Base-by-base conservation (phyloP, 2,797 vertebrate genomes). In the Melanotaenia maccullochi region DNA sequence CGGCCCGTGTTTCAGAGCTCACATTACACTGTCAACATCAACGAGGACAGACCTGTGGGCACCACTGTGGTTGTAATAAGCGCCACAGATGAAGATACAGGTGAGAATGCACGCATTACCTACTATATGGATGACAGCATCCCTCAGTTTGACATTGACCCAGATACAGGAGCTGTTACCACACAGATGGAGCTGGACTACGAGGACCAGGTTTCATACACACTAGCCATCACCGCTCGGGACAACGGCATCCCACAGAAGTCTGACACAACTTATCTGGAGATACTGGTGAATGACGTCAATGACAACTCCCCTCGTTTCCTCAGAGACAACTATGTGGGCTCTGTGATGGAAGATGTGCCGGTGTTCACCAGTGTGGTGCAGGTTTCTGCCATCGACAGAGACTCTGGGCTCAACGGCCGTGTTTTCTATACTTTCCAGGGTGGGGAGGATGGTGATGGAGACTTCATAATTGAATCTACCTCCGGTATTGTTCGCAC, bases 111-210 rank as follows among this genome's bases (percentile, higher is more conserved):
- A 0, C 96, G 95, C 22, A 99, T 99, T 82, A 97, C 96, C 24
- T 99, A 99, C 78, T 92, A 97, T 16, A 98, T 99, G 97, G 98
- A 99, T 33, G 98, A 99, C 87, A 98, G 96, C 92, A 96, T 98
- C 73, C 97, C 97, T n/a, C 97, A 99, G 93, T 99, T 99, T 83
- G 91, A 92, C 74, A 99, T 99, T 0, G 93, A 97, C 1, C 14
- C 94, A 0, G 96, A 98, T 82, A 95, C 95, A 0, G 98, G 98
- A 0, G 97, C 97, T 0, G 96, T 99, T 78, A 97, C 97, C 62
- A 99, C 97, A 0, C 96, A 96, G 86, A 97, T 95, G 85, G 97
- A 97, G 84, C 92, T 99, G 76, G 98, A 99, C 90, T 99, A 99
- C 0, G 98, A 99, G 83, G 97, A 98, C 89, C 97, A 98, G 84